Evolutionary conservation across 1,140 invertebrate species (phyloP), one percentile per base, ranked within the genome.

Genomic region (Oncopodura yosiiana): DNA sequence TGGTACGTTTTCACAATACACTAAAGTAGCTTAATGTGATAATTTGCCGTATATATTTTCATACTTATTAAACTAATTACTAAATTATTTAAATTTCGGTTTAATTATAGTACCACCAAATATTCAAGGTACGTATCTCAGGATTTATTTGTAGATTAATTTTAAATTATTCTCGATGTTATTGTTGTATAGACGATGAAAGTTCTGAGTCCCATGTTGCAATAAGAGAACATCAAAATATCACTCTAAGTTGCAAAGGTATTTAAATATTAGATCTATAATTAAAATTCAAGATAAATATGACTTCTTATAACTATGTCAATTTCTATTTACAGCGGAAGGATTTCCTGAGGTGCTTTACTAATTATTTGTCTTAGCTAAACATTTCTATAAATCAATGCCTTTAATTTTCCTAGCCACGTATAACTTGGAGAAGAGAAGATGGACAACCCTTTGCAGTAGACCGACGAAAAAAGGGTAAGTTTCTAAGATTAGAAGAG

Each of bases 391-490:
- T n/a, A n/a, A n/a, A n/a, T n/a, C n/a, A n/a, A n/a, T n/a, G n/a
- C n/a, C n/a, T n/a, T n/a, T n/a, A n/a, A n/a, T n/a, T n/a, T n/a
- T n/a, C n/a, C n/a, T n/a, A n/a, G 3, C 89, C 90, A 2, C 87
- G 84, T 70, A 81, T 93, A 39, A 88, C 83, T 75, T 94, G 90
- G 90, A 78, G 86, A 60, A 74, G 89, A 29, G 89, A 94, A 67
- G 88, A 94, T 69, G 84, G 86, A 11, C 82, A 88, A 69, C 77
- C 79, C 37, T 90, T 93, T 65, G 76, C 76, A 12, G 77, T 87
- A 3, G 86, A 88, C 66, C 79, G 81, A 37, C 79, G 83, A 66
- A 83, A 82, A 71, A 88, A 88, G 82, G 83, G 86, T 87, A 72
- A 71, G 64, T 48, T 16, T 23, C n/a, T n/a, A n/a, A n/a, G n/a